Evolutionary conservation across 2,888 invertebrate species (phyloP).

Genomic region (Elegia similella): DNA sequence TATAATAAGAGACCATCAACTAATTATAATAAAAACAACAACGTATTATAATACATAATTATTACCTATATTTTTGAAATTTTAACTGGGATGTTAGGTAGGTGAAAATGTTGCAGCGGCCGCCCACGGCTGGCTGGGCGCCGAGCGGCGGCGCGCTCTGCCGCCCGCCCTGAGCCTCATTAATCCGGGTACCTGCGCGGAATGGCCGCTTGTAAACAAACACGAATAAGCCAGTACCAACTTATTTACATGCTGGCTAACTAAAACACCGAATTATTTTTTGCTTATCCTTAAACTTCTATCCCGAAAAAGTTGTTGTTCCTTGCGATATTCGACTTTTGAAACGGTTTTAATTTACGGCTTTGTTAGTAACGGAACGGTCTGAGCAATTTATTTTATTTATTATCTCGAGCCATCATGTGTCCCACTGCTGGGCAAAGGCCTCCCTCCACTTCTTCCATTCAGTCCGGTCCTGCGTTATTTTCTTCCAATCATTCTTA

Average conservation of each 20-base stretch:
- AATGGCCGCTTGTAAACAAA: conserved; percentile 26
- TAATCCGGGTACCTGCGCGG: conserved; percentile 31
- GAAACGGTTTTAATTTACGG: not conserved
- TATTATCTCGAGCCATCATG: too few species aligned
- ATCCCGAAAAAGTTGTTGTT: not conserved
- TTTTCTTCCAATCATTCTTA: too few species aligned
- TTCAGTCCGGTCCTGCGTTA: too few species aligned
- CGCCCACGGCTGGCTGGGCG: not conserved
- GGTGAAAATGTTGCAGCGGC: not conserved
- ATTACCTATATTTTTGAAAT: too few species aligned
- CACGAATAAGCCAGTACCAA: conserved; percentile 9
- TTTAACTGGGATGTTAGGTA: not conserved
- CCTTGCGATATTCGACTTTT: not conserved
- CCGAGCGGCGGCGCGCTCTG: not conserved
- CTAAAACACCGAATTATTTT: not conserved
- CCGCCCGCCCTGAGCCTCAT: conserved; percentile 21
- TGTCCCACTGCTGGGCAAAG: too few species aligned
- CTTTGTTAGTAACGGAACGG: not conserved
- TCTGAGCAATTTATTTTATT: too few species aligned
- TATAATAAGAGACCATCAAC: too few species aligned
- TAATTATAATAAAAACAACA: too few species aligned
- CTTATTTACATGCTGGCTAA: not conserved
- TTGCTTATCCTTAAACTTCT: not conserved
- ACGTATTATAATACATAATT: too few species aligned
- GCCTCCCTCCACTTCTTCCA: too few species aligned